These are phyloP conservation scores for Oligia fasciuncula DNA, from an alignment of 2,888 invertebrate genomes.

Conservation along the genomic window DNA sequence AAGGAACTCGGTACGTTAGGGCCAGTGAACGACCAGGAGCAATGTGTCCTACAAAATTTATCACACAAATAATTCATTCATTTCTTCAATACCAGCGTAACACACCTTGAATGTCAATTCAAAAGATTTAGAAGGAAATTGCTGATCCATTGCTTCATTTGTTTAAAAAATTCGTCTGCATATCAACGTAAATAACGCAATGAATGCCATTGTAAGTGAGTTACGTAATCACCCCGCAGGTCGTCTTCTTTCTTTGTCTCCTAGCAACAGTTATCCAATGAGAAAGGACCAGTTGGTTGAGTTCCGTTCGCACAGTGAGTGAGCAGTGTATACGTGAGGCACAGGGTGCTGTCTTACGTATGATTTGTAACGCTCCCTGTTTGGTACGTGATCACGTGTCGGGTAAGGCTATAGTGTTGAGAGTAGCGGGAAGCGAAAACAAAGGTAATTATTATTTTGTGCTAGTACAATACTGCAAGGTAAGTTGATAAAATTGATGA, in stretches of 20 bases:
- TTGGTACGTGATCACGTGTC: slow-evolving; percentile 78
- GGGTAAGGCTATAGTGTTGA: slow-evolving; percentile 48
- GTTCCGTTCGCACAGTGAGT: slow-evolving; percentile 63
- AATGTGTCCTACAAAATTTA: too few species aligned
- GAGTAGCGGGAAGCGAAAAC: slow-evolving; percentile 34
- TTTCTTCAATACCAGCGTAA: too few species aligned
- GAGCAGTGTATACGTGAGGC: slow-evolving; percentile 61
- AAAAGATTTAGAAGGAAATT: too few species aligned
- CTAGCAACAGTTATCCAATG: slow-evolving; percentile 31
- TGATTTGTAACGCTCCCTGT: slow-evolving; percentile 88
- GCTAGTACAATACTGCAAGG: neutral
- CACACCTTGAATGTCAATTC: too few species aligned
- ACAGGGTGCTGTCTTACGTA: slow-evolving; percentile 77
- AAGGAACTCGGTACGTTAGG: too few species aligned
- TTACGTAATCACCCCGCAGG: neutral
- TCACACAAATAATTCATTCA: too few species aligned
- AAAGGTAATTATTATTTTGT: neutral
- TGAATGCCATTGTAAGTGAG: neutral
- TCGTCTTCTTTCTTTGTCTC: neutral
- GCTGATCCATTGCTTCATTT: too few species aligned
- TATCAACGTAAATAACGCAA: neutral
- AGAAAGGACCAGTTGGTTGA: slow-evolving; percentile 32
- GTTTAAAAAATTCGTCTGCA: neutral
- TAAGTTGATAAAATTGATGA: neutral
- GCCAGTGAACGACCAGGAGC: too few species aligned